phyloP scores from a whole-genome alignment of 1,140 invertebrate species.

The Amyelois transitella region DNA sequence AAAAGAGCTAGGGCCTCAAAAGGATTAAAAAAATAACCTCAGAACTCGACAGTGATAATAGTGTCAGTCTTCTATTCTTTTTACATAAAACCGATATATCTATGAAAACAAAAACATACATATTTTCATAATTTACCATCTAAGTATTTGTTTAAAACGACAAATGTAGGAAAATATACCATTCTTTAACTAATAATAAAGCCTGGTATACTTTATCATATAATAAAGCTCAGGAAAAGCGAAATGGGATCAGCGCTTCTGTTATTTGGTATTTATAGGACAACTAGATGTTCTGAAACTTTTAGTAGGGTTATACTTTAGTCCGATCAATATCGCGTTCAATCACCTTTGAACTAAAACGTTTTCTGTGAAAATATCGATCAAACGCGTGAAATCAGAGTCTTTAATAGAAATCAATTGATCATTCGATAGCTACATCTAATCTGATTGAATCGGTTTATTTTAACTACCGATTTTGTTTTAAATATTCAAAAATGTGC shows the following conservation, averaged over 20 bases:
- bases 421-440: neutral
- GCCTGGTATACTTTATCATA: neutral
- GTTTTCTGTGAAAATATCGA: constrained; percentile 3
- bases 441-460: neutral
- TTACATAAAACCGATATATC: too few relatives aligned
- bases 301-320: neutral
- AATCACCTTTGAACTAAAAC: constrained; percentile 2
- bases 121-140: too few relatives aligned
- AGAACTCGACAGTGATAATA: too few relatives aligned
- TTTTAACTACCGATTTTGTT: neutral
- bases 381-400: constrained; percentile 1
- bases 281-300: neutral
- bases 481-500: neutral
- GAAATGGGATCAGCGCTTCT: neutral
- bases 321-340: neutral
- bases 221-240: neutral
- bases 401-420: neutral
- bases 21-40: too few relatives aligned
- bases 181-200: neutral
- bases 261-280: neutral
- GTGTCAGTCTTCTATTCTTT: too few relatives aligned
- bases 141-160: too few relatives aligned
- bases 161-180: too few relatives aligned
- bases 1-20: too few relatives aligned
- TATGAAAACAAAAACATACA: too few relatives aligned